Conservation (phyloP, 2,888 invertebrate genomes). For the Drosophila tanythrix region DNA sequence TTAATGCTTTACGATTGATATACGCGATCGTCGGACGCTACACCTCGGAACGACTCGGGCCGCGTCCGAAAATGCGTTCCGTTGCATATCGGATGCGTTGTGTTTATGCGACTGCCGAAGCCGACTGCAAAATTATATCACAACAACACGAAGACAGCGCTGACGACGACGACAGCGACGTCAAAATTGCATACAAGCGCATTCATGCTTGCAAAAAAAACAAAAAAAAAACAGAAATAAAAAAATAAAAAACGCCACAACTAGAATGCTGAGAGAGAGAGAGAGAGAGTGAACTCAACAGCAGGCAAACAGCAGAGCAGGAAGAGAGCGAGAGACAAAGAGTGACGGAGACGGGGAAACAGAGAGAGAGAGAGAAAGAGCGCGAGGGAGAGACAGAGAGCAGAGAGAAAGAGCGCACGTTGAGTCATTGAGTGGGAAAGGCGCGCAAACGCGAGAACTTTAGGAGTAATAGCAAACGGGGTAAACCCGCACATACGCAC, state of each 20-base stretch:
- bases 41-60: conserved; percentile 85
- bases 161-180: conserved; percentile 60
- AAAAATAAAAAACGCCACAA: conserved; percentile 30
- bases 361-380: conserved; percentile 26
- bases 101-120: conserved; percentile 85
- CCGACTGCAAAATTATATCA: conserved; percentile 84
- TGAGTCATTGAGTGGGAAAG: conserved; percentile 66
- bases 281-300: conserved; percentile 21
- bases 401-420: conserved; percentile 35
- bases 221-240: conserved; percentile 15
- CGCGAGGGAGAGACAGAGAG: conserved; percentile 24
- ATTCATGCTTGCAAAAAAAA: conserved; percentile 65
- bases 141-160: conserved; percentile 81
- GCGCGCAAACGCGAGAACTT: conserved; percentile 77
- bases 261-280: conserved; percentile 63
- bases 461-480: conserved; percentile 67
- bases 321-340: conserved; percentile 27
- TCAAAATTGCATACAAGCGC: conserved; percentile 74
- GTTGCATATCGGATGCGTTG: conserved; percentile 86
- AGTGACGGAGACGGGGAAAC: conserved; percentile 22
- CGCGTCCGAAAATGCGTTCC: conserved; percentile 86
- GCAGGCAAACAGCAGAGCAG: neutral
- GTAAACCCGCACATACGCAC: conserved; percentile 53
- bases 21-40: conserved; percentile 85
- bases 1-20: conserved; percentile 84